A percentile compares a stretch with the other conserved stretches of the same genome.
These are phyloP conservation scores for Athalia cordata DNA, from an alignment of 2,888 invertebrate species.

Conservation along the genomic window DNA sequence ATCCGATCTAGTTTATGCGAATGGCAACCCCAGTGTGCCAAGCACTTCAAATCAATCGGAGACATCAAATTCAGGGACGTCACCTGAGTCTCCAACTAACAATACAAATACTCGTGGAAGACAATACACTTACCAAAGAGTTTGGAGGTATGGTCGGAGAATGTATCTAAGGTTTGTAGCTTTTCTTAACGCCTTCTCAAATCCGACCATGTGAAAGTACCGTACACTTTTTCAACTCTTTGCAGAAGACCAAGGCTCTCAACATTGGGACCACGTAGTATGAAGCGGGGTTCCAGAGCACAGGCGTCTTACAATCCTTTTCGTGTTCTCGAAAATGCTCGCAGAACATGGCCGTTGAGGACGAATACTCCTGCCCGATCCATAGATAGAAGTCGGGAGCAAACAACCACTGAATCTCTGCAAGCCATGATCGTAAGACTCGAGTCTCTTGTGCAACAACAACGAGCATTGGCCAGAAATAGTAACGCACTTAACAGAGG, in stretches of 20 bases:
- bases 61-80: constrained; percentile 49
- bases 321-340: constrained; percentile 50
- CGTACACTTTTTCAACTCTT: not conserved
- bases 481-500: constrained; percentile 48
- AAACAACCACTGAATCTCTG: constrained; percentile 56
- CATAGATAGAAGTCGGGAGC: constrained; percentile 42
- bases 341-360: constrained; percentile 52
- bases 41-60: constrained; percentile 47
- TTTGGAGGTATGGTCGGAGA: constrained; percentile 55
- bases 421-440: constrained; percentile 61
- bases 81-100: constrained; percentile 46
- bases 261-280: constrained; percentile 50
- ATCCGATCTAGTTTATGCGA: constrained; percentile 35
- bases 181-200: not conserved
- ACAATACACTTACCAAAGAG: constrained; percentile 53
- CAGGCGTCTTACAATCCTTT: constrained; percentile 50
- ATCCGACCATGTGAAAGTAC: not conserved
- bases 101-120: constrained; percentile 47
- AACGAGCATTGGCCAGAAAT: constrained; percentile 54
- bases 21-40: constrained; percentile 5
- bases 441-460: constrained; percentile 59
- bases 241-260: constrained; percentile 51
- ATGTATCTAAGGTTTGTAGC: constrained; percentile 52
- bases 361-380: constrained; percentile 46
- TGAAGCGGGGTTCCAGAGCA: constrained; percentile 50